These are phyloP conservation scores for Girardia tigrina DNA, from an alignment of 2,888 invertebrate genomes.

Conservation along the genomic window DNA sequence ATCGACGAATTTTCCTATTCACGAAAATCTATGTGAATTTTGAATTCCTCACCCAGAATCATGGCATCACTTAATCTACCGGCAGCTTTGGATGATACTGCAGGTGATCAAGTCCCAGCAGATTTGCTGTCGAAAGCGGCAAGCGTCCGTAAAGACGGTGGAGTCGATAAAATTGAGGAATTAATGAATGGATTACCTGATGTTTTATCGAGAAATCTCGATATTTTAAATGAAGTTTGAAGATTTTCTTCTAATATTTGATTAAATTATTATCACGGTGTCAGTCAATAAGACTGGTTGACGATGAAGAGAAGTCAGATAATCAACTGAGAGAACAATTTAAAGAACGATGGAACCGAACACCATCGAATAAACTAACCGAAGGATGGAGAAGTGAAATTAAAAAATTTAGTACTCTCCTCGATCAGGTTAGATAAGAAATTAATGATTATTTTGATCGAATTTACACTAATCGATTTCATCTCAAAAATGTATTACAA, in stretches of 20 bases:
- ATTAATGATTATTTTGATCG: not conserved
- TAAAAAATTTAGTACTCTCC: constrained; percentile 64
- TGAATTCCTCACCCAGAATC: constrained; percentile 57
- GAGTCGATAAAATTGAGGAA: constrained; percentile 60
- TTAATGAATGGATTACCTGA: constrained; percentile 76
- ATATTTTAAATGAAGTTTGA: constrained; percentile 75
- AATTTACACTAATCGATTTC: not conserved
- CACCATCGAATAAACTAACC: constrained; percentile 71
- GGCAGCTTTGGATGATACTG: constrained; percentile 72
- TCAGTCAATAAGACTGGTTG: constrained; percentile 57
- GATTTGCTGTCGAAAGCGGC: constrained; percentile 73
- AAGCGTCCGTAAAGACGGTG: constrained; percentile 64
- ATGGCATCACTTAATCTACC: constrained; percentile 85
- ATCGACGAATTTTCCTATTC: too few relatives aligned
- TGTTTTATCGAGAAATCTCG: constrained; percentile 72
- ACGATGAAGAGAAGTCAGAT: constrained; percentile 81
- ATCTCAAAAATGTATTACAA: not conserved
- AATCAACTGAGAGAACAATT: constrained; percentile 73
- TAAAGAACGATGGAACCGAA: constrained; percentile 78
- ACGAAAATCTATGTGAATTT: too few relatives aligned
- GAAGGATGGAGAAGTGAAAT: constrained; percentile 67
- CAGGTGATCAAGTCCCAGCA: constrained; percentile 63
- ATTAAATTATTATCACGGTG: constrained; percentile 25
- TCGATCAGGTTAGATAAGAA: constrained; percentile 16
- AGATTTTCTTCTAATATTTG: not conserved